These are phyloP conservation scores for Phania funesta DNA, from an alignment of 2,888 invertebrate genomes.

Conservation along the genomic window DNA sequence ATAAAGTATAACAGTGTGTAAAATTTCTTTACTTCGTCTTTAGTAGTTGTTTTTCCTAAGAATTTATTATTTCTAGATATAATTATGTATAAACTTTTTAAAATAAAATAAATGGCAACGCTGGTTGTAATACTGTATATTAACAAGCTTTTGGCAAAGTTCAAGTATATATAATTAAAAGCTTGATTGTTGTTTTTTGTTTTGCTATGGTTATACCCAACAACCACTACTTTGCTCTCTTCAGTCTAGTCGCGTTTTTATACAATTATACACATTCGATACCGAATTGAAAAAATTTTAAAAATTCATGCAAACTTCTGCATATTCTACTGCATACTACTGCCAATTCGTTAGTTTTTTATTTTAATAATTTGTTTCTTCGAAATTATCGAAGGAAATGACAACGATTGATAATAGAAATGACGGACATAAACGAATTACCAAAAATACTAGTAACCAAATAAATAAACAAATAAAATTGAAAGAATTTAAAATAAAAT, in stretches of 20 bases:
- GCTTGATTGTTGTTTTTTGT: slow-evolving; percentile 38
- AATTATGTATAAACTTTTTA: too few species aligned
- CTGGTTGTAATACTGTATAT: neutral
- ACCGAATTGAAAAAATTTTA: neutral
- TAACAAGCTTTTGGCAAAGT: neutral
- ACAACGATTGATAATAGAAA: slow-evolving; percentile 40
- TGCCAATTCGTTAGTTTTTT: neutral
- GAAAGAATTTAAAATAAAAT: slow-evolving; percentile 23
- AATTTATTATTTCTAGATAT: too few species aligned
- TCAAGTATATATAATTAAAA: neutral
- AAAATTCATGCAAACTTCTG: neutral
- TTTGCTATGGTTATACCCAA: slow-evolving; percentile 19
- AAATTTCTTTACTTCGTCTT: too few species aligned
- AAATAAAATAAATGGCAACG: neutral
- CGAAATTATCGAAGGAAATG: slow-evolving; percentile 45
- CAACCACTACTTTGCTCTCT: slow-evolving; percentile 2
- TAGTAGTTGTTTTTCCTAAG: too few species aligned
- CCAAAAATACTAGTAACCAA: neutral
- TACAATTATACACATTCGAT: slow-evolving; percentile 55
- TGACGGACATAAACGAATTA: neutral
- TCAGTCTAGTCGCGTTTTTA: slow-evolving; percentile 68
- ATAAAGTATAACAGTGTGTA: too few species aligned
- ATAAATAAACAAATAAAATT: slow-evolving; percentile 39
- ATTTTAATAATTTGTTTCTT: neutral
- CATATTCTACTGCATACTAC: slow-evolving; percentile 11